Evolutionary conservation across 2,888 invertebrate genomes (phyloP).

Genomic region (Tigriopus californicus): DNA sequence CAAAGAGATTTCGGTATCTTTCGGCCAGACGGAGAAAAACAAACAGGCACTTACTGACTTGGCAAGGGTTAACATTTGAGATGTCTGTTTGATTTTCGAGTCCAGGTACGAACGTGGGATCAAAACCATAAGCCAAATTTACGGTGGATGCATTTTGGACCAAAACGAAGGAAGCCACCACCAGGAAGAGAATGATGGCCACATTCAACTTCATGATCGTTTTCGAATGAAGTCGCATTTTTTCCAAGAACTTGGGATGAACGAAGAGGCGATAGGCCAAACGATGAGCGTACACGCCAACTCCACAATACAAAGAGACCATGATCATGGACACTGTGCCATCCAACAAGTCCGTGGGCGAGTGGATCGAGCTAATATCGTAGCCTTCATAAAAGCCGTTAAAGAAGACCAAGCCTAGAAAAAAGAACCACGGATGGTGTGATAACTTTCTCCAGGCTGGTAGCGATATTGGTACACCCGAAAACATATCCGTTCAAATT

Average conservation of each 20-base stretch:
- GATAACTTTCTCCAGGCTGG: no score
- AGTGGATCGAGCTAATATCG: background rate
- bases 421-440: no score
- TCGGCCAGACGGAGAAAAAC: background rate
- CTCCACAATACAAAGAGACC: slow-evolving; percentile 26
- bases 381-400: background rate
- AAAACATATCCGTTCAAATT: no score
- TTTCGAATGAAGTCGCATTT: slow-evolving; percentile 28
- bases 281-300: slow-evolving; percentile 29
- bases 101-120: no score
- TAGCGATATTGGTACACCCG: no score
- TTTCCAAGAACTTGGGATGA: slow-evolving; percentile 26
- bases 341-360: slow-evolving; percentile 23
- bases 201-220: slow-evolving; percentile 29
- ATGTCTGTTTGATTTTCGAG: background rate
- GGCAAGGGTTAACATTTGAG: background rate
- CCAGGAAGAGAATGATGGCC: slow-evolving; percentile 24
- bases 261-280: slow-evolving; percentile 27
- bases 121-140: background rate
- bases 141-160: slow-evolving; percentile 19
- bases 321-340: slow-evolving; percentile 26
- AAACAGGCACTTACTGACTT: background rate
- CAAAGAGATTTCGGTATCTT: no score
- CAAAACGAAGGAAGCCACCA: slow-evolving; percentile 22
- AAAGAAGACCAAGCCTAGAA: no score